Percentiles rank a stretch among this genome's conserved stretches.
Evolutionary conservation across 2,113 vertebrate genomes (phyloP).

Genomic region (Larimichthys crocea): DNA sequence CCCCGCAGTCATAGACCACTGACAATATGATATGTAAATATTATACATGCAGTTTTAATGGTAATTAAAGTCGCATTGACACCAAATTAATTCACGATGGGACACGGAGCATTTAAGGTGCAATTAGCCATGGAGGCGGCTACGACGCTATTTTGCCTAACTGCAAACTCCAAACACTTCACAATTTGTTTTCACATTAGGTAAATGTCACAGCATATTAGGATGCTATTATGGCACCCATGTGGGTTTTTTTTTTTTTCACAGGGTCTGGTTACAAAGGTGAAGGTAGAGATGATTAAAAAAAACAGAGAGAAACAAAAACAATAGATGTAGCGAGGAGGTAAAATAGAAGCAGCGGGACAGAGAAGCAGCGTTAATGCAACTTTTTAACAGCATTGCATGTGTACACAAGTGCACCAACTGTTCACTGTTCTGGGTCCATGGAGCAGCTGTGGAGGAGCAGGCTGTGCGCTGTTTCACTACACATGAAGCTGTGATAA

Average conservation of each 20-base stretch:
- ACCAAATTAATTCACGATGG: constrained; percentile 73
- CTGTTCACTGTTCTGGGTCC: constrained; percentile 40
- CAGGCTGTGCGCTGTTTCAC: constrained; percentile 1
- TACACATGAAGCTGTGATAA: constrained; percentile 20
- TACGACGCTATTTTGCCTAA: constrained; percentile 52
- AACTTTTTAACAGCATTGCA: constrained; percentile 38
- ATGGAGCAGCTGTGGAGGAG: constrained; percentile 48
- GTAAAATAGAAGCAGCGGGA: constrained; percentile 18
- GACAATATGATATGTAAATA: constrained; percentile 70
- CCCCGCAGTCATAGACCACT: constrained; percentile 48
- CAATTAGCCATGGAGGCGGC: constrained; percentile 75
- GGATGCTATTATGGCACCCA: constrained; percentile 46
- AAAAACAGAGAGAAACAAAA: background rate
- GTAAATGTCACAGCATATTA: constrained; percentile 78
- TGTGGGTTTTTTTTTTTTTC: background rate
- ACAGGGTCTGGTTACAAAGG: constrained; percentile 14
- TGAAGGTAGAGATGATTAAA: background rate
- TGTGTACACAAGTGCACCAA: constrained; percentile 56
- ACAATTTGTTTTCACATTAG: constrained; percentile 74
- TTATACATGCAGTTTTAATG: constrained; percentile 63
- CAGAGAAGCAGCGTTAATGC: constrained; percentile 28
- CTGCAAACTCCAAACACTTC: constrained; percentile 68
- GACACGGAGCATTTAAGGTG: constrained; percentile 72
- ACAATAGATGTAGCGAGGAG: background rate
- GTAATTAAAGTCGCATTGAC: constrained; percentile 77